Conservation (phyloP, 2,888 invertebrate species). For the Acronicta aceris region DNA sequence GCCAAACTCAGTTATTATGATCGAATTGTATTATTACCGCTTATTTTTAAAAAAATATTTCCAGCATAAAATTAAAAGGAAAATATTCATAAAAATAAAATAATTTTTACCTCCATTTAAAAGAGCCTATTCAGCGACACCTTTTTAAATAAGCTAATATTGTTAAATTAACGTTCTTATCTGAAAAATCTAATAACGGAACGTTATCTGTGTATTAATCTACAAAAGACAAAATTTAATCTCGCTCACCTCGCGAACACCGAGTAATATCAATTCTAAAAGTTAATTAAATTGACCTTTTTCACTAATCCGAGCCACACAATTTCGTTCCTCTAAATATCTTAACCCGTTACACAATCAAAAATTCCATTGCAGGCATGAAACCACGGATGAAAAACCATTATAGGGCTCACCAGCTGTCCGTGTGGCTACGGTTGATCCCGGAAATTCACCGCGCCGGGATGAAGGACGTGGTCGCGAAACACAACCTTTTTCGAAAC, state of each 20-base stretch:
- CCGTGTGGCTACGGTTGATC: conserved; percentile 97
- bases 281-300: conserved; percentile 70
- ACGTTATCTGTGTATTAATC: conserved; percentile 46
- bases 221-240: conserved; percentile 62
- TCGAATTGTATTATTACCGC: too few relatives aligned
- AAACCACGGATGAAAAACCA: conserved; percentile 98
- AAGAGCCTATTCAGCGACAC: conserved; percentile 11
- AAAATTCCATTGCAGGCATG: conserved; percentile 92
- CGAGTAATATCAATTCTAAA: conserved; percentile 65
- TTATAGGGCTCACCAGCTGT: conserved; percentile 98
- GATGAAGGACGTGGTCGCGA: conserved; percentile 96
- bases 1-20: too few relatives aligned
- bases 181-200: conserved; percentile 31
- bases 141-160: conserved; percentile 17
- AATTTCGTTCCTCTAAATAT: conserved; percentile 55
- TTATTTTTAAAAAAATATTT: too few relatives aligned
- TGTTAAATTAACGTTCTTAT: conserved; percentile 10
- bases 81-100: background rate
- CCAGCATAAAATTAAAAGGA: too few relatives aligned
- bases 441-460: conserved; percentile 97
- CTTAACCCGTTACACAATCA: conserved; percentile 66
- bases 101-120: background rate
- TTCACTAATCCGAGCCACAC: conserved; percentile 55
- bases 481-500: conserved; percentile 97
- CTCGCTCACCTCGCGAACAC: conserved; percentile 56